phyloP scores from a whole-genome alignment of 2,888 invertebrate species.

The Thereva nobilitata region DNA sequence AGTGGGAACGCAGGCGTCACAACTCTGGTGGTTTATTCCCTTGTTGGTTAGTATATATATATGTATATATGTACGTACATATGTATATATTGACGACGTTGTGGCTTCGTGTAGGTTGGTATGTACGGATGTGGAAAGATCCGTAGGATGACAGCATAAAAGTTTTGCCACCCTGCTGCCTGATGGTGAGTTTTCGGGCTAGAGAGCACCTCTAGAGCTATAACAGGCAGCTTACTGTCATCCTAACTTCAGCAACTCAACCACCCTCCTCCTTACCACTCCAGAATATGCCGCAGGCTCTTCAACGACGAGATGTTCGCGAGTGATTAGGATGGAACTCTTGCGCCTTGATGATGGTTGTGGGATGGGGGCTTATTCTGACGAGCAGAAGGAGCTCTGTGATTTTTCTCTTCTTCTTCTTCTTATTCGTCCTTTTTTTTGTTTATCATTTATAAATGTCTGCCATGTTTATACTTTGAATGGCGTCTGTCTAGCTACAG shows the following conservation, averaged over 20 bases:
- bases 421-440: too few species aligned
- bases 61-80: too few species aligned
- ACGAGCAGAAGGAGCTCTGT: neutral
- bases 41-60: too few species aligned
- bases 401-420: slow-evolving; percentile 4
- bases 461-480: slow-evolving; percentile 38
- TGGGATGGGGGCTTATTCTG: neutral
- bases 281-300: neutral
- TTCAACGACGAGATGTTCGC: neutral
- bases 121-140: slow-evolving; percentile 4
- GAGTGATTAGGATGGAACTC: neutral
- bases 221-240: too few species aligned
- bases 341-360: neutral
- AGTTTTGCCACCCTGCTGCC: too few species aligned
- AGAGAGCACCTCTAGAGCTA: too few species aligned
- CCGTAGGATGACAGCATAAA: too few species aligned
- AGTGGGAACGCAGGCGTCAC: slow-evolving; percentile 38
- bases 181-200: too few species aligned
- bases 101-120: slow-evolving; percentile 24
- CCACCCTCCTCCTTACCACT: neutral
- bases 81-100: slow-evolving; percentile 15
- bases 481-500: slow-evolving; percentile 38
- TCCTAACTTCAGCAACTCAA: neutral
- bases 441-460: neutral
- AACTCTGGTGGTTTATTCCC: slow-evolving; percentile 20